Conservation (phyloP, 2,113 vertebrate genomes). For the Lepus europaeus region DNA sequence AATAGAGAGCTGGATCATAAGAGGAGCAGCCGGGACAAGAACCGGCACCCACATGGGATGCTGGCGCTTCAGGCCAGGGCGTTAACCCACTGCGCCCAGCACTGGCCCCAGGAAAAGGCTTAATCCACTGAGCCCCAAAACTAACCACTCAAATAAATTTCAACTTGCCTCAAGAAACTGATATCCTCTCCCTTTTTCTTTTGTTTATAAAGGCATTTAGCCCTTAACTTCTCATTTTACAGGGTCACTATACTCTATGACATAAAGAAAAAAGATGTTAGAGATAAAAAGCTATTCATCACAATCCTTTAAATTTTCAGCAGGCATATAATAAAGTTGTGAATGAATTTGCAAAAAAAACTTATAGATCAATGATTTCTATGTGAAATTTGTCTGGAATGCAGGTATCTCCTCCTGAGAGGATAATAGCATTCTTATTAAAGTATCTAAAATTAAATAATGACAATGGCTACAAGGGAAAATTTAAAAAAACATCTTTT, state of each 20-base stretch:
- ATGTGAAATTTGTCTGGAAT: background rate
- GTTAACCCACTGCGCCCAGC: too few species aligned
- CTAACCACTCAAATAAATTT: background rate
- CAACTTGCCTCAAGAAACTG: background rate
- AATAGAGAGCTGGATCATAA: too few species aligned
- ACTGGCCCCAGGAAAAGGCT: too few species aligned
- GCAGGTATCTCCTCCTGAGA: background rate
- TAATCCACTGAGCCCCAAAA: too few species aligned
- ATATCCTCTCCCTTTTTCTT: background rate
- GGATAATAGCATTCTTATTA: background rate
- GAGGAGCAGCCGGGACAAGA: too few species aligned
- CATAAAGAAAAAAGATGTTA: background rate
- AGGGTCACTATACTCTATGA: background rate
- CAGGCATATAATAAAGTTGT: background rate
- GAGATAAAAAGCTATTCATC: background rate
- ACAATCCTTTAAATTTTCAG: background rate
- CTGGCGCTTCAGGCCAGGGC: too few species aligned
- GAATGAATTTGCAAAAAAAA: background rate
- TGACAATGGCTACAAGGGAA: background rate
- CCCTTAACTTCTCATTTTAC: background rate
- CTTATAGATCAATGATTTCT: background rate
- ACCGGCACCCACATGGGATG: too few species aligned
- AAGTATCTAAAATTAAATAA: background rate
- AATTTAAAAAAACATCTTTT: background rate
- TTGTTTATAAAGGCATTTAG: background rate